phyloP scores from a whole-genome alignment of 2,888 invertebrate genomes.

The Mimumesa dahlbomi region DNA sequence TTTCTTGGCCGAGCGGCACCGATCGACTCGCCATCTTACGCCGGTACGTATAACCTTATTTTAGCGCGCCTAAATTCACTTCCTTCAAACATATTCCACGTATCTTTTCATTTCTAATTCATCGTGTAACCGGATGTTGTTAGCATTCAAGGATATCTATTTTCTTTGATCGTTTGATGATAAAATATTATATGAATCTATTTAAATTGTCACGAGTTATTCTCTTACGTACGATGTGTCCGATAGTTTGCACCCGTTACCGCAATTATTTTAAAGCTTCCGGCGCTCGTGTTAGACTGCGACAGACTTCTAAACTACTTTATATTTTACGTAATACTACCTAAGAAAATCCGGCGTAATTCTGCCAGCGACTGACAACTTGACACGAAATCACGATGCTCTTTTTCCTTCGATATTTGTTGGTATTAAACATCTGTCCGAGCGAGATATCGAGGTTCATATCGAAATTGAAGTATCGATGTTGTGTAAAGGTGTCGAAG shows the following conservation, averaged over 20 bases:
- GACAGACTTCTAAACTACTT: slow-evolving; percentile 14
- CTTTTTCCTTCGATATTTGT: not conserved
- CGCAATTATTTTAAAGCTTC: slow-evolving; percentile 36
- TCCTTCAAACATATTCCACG: slow-evolving; percentile 10
- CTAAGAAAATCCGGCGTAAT: slow-evolving; percentile 18
- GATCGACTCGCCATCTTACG: slow-evolving; percentile 48
- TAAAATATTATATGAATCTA: too few species aligned
- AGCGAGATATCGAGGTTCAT: slow-evolving; percentile 26
- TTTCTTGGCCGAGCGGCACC: slow-evolving; percentile 32
- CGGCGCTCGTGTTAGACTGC: slow-evolving; percentile 42
- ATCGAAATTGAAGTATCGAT: slow-evolving; percentile 41
- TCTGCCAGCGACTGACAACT: slow-evolving; percentile 16
- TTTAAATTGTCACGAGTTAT: too few species aligned
- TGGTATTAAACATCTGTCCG: slow-evolving; percentile 4
- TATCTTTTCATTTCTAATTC: too few species aligned
- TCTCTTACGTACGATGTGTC: slow-evolving; percentile 3
- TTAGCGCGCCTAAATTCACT: slow-evolving; percentile 38
- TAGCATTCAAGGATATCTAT: too few species aligned
- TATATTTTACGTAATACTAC: slow-evolving; percentile 33
- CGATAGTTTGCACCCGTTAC: slow-evolving; percentile 29
- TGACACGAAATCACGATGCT: not conserved
- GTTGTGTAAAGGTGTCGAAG: not conserved
- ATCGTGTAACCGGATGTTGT: too few species aligned
- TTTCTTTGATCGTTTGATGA: too few species aligned
- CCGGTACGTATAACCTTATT: not conserved